Evolutionary conservation across 2,113 vertebrate genomes (phyloP), one percentile per base, ranked within the genome.

Genomic region (Murina feae): DNA sequence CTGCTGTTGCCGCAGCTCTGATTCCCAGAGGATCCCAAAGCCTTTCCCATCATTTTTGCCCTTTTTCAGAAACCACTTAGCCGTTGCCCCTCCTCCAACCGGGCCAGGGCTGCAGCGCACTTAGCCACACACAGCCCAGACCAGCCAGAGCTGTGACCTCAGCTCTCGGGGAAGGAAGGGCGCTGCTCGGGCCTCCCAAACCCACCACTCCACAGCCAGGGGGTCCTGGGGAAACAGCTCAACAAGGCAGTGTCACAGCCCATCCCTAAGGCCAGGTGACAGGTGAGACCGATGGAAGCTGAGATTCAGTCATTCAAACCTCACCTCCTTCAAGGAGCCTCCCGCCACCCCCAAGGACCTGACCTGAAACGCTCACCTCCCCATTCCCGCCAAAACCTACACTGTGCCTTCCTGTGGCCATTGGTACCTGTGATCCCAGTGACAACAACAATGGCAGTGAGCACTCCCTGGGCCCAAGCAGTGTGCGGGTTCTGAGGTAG

Each of bases 31-130:
- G 90, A 97, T 84, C 80, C 93, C 95, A 97, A 97, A 98, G 98
- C 98, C 98, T 98, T 98, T 98, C 98, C 97, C 98, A 98, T 97
- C 97, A 98, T 96, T 97, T 97, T 97, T 97, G 86, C 94, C 95
- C 96, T 98, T 98, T 98, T 97, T 95, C 95, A 97, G 94, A 95
- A 97, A 97, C 98, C 98, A 98, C 98, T 98, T 98, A 97, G 98
- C 96, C 92, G 83, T 95, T 60, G 90, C 97, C 90, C 97, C 86
- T 93, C 97, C 97, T 92, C 95, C 82, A 79, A 39, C 37, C 53
- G 53, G 47, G 90, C 80, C 90, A 92, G 90, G 89, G 71, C 93
- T 1, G 2, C 23, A 37, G 14, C 49, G 94, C 96, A 97, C 92
- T 97, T 96, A 97, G 94, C 84, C 20, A 78, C 72, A 69, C 20